Conservation (phyloP, 2,888 invertebrate genomes). For the Tetheella fluctuosa region DNA sequence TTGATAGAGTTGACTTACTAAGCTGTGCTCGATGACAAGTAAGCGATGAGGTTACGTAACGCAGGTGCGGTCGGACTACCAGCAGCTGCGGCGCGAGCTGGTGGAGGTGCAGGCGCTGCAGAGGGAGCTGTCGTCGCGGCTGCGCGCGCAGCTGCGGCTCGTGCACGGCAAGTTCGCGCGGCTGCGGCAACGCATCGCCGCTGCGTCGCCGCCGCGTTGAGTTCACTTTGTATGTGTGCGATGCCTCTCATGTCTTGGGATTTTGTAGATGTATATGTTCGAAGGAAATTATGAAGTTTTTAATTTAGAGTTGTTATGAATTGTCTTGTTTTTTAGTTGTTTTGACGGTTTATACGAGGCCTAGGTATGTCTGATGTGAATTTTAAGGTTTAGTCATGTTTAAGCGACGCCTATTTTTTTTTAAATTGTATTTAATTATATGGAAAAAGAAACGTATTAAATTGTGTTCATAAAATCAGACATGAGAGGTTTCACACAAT, state of each 20-base stretch:
- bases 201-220: slow-evolving; percentile 70
- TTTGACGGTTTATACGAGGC: not conserved
- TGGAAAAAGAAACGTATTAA: too few relatives aligned
- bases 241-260: too few relatives aligned
- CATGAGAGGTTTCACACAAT: slow-evolving; percentile 9
- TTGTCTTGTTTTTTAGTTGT: too few relatives aligned
- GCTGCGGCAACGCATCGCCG: slow-evolving; percentile 88
- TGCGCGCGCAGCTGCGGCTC: slow-evolving; percentile 88
- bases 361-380: too few relatives aligned
- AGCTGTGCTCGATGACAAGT: not conserved
- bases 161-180: slow-evolving; percentile 90
- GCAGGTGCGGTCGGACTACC: slow-evolving; percentile 91
- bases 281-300: too few relatives aligned
- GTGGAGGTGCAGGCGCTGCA: slow-evolving; percentile 92
- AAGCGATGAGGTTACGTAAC: slow-evolving; percentile 26
- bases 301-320: not conserved
- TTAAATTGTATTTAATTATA: too few relatives aligned
- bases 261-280: too few relatives aligned
- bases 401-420: too few relatives aligned
- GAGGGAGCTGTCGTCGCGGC: slow-evolving; percentile 89
- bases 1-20: not conserved
- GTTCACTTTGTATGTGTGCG: not conserved
- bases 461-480: not conserved
- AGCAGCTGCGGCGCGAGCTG: slow-evolving; percentile 90
- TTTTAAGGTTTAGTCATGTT: not conserved